Conservation (phyloP, 1,140 invertebrate species). For the Drosophila pruinosa region DNA sequence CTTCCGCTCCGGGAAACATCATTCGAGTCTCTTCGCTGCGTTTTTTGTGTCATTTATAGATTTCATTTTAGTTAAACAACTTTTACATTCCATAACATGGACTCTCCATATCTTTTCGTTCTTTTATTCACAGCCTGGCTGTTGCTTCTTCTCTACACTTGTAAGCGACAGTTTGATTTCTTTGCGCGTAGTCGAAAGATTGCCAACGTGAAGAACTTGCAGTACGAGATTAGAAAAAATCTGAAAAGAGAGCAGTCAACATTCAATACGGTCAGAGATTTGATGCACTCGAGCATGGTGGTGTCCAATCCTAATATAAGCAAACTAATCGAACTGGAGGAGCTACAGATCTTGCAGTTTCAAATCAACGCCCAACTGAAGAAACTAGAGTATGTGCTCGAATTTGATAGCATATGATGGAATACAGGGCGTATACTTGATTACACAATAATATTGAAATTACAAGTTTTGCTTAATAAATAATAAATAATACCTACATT, state of each 20-base stretch:
- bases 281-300: constrained; percentile 13
- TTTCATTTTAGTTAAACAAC: background rate
- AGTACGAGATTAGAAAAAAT: constrained; percentile 24
- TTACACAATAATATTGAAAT: background rate
- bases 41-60: background rate
- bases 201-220: constrained; percentile 11
- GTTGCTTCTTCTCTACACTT: constrained; percentile 9
- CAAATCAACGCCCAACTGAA: constrained; percentile 15
- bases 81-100: background rate
- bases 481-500: background rate
- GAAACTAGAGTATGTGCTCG: background rate
- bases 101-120: background rate
- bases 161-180: background rate
- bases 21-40: background rate
- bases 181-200: background rate
- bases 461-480: constrained; percentile 14
- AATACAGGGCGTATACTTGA: background rate
- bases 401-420: background rate
- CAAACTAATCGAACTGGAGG: background rate
- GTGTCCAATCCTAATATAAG: no score
- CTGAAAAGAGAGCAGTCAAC: constrained; percentile 23
- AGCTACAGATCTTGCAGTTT: background rate
- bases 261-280: background rate
- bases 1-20: background rate
- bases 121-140: constrained; percentile 16